Conservation (phyloP, 2,113 vertebrate species). For the Limanda limanda region DNA sequence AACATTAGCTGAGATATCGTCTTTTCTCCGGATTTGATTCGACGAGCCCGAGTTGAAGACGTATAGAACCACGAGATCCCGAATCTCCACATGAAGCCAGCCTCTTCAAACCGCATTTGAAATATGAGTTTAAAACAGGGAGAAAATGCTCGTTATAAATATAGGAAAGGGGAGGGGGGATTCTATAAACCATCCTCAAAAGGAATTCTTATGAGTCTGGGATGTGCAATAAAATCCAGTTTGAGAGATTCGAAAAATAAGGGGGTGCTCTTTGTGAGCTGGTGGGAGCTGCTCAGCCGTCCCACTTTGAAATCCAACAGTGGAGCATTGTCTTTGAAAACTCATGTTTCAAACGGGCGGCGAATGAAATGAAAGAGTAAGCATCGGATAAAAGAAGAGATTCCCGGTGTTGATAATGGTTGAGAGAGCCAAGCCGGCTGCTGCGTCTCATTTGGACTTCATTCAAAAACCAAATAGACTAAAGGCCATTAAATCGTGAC, state of each 20-base stretch:
- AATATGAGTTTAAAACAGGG: conserved; percentile 58
- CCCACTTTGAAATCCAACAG: conserved; percentile 68
- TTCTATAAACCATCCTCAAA: conserved; percentile 76
- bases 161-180: background rate
- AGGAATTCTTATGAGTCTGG: conserved; percentile 73
- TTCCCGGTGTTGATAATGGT: conserved; percentile 56
- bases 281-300: conserved; percentile 39
- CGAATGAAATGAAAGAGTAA: conserved; percentile 70
- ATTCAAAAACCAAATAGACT: conserved; percentile 57
- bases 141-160: conserved; percentile 73
- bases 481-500: conserved; percentile 55
- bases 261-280: conserved; percentile 67
- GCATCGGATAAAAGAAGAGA: conserved; percentile 53
- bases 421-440: conserved; percentile 41
- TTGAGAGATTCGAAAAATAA: conserved; percentile 63
- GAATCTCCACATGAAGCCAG: conserved; percentile 27
- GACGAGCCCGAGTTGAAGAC: conserved; percentile 36
- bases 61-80: conserved; percentile 39
- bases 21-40: conserved; percentile 43
- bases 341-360: conserved; percentile 69
- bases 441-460: conserved; percentile 62
- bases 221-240: conserved; percentile 68
- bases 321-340: conserved; percentile 70
- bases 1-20: conserved; percentile 41
- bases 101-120: conserved; percentile 76